These are phyloP conservation scores for Drosophila anceps DNA, from an alignment of 2,888 invertebrate genomes.

Conservation along the genomic window DNA sequence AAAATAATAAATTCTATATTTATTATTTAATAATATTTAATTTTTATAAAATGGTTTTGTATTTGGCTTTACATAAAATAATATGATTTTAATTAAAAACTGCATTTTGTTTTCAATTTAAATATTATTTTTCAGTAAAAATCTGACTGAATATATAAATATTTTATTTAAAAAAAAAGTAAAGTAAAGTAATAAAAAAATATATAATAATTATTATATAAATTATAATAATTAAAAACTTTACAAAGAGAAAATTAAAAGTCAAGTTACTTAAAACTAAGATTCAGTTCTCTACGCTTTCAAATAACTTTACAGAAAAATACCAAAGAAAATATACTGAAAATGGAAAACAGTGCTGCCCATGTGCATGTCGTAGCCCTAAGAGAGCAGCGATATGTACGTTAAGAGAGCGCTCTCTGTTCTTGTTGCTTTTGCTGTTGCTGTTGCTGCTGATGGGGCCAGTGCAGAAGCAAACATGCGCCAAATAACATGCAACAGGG, in stretches of 20 bases:
- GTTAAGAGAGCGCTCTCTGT: conserved; percentile 4
- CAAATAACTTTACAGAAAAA: conserved; percentile 14
- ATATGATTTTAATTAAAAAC: too few species aligned
- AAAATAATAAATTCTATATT: too few species aligned
- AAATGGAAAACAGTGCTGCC: conserved; percentile 42
- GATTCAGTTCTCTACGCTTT: not conserved
- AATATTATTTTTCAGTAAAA: not conserved
- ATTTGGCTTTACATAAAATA: too few species aligned
- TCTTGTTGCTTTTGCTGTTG: conserved; percentile 15
- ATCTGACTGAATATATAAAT: not conserved
- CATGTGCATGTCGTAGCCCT: conserved; percentile 10
- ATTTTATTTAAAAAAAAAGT: too few species aligned
- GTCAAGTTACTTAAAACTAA: too few species aligned
- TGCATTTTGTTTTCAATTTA: too few species aligned
- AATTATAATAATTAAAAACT: not conserved
- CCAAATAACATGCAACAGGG: conserved; percentile 30
- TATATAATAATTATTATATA: not conserved
- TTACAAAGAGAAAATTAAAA: too few species aligned
- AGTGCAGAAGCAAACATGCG: conserved; percentile 44
- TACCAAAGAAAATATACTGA: conserved; percentile 24
- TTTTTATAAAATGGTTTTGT: too few species aligned
- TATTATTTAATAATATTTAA: too few species aligned
- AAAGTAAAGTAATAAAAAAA: not conserved
- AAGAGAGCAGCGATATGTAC: conserved; percentile 17
- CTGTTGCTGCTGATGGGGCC: conserved; percentile 24